Conservation (phyloP, 2,113 vertebrate genomes). For the Seriola rivoliana region DNA sequence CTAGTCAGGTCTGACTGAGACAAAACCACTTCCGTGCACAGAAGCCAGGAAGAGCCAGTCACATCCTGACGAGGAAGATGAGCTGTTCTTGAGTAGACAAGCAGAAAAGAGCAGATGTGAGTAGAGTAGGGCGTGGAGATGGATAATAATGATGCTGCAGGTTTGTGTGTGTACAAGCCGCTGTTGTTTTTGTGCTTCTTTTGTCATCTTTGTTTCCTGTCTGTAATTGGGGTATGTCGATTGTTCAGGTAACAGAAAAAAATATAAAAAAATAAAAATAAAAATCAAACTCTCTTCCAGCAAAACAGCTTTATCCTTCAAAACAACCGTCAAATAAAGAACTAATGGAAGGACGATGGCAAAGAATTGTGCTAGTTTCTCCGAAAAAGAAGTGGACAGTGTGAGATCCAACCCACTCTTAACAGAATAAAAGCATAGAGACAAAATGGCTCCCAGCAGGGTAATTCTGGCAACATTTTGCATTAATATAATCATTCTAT, state of each 20-base stretch:
- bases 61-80: constrained; percentile 28
- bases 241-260: background rate
- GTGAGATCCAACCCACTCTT: background rate
- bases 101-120: background rate
- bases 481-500: constrained; percentile 31
- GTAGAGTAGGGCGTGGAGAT: background rate
- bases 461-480: constrained; percentile 17
- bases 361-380: background rate
- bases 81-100: background rate
- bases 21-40: constrained; percentile 42
- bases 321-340: background rate
- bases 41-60: constrained; percentile 12
- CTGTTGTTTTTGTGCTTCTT: background rate
- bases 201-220: background rate
- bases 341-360: background rate
- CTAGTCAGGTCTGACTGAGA: constrained; percentile 25
- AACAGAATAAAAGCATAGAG: constrained; percentile 23
- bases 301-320: background rate
- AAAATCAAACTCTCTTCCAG: background rate
- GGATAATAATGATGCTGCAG: background rate
- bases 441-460: constrained; percentile 28
- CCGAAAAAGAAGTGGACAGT: background rate
- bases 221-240: background rate
- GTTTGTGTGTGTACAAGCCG: background rate
- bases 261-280: background rate